Percentiles rank a stretch among this genome's conserved stretches.
These are phyloP conservation scores for Microhierax caerulescens DNA, from an alignment of 2,797 vertebrate species.

Conservation along the genomic window DNA sequence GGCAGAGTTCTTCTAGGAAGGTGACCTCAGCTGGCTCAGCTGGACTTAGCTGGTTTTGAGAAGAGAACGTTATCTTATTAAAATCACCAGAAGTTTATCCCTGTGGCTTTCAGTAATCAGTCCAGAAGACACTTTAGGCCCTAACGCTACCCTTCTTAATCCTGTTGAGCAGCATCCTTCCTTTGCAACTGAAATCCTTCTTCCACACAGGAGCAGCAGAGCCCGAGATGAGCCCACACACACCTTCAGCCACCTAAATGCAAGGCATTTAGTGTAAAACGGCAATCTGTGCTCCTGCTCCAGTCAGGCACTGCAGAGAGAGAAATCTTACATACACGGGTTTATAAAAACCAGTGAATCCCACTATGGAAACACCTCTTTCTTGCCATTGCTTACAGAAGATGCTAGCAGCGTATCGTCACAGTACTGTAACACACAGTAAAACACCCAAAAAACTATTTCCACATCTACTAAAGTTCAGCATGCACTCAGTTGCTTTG, in stretches of 20 bases:
- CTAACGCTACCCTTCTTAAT: not conserved
- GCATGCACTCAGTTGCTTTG: not conserved
- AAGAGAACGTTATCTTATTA: not conserved
- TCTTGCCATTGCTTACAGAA: not conserved
- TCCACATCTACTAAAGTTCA: not conserved
- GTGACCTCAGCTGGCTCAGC: not conserved
- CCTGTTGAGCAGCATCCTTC: not conserved
- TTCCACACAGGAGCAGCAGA: not conserved
- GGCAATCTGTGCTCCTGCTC: not conserved
- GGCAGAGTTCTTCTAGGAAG: not conserved
- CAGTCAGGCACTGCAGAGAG: not conserved
- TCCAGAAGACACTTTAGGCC: not conserved
- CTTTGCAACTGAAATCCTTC: not conserved
- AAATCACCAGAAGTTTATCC: constrained; percentile 2
- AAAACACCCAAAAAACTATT: not conserved
- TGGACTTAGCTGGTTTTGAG: not conserved
- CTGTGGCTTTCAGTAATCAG: not conserved
- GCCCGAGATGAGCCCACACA: not conserved
- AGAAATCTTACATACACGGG: not conserved
- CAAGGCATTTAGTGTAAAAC: not conserved
- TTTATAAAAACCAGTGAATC: not conserved
- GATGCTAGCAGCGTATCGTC: not conserved
- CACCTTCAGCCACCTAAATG: not conserved
- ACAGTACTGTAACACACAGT: not conserved
- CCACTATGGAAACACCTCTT: not conserved